These are phyloP conservation scores for Heliconius melpomene DNA, from an alignment of 1,140 invertebrate species.

Conservation along the genomic window DNA sequence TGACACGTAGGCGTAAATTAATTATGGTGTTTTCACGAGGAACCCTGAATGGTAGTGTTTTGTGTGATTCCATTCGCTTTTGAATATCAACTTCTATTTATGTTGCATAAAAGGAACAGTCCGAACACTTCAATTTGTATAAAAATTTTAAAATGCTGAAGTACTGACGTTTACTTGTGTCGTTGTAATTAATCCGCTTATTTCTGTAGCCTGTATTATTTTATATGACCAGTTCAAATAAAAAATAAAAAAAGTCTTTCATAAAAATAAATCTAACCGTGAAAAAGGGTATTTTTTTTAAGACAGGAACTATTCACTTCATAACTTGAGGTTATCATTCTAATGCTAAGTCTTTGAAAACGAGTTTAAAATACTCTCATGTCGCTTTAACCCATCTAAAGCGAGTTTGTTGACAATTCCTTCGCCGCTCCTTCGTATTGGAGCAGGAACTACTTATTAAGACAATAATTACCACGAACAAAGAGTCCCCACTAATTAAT, in stretches of 20 bases:
- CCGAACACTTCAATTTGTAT: conserved; percentile 25
- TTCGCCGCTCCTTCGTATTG: conserved; percentile 64
- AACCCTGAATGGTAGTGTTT: conserved; percentile 44
- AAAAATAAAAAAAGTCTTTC: conserved; percentile 14
- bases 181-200: conserved; percentile 13
- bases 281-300: conserved; percentile 5
- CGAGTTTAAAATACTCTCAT: conserved; percentile 54
- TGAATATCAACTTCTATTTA: conserved; percentile 38
- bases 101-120: conserved; percentile 27
- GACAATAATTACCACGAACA: conserved; percentile 81
- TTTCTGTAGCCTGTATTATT: conserved; percentile 18
- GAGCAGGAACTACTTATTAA: conserved; percentile 80
- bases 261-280: conserved; percentile 6
- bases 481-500: conserved; percentile 80
- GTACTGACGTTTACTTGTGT: conserved; percentile 24
- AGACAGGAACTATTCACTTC: conserved; percentile 17
- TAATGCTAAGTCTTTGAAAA: conserved; percentile 36
- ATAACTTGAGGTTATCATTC: conserved; percentile 22
- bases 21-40: conserved; percentile 54
- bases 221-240: neutral
- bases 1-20: conserved; percentile 64
- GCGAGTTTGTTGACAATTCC: conserved; percentile 67
- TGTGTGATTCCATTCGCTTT: conserved; percentile 37
- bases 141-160: conserved; percentile 11
- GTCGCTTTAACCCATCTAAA: conserved; percentile 60